Evolutionary conservation across 2,888 invertebrate genomes (phyloP).

Genomic region (Polydrusus pterygomalis): DNA sequence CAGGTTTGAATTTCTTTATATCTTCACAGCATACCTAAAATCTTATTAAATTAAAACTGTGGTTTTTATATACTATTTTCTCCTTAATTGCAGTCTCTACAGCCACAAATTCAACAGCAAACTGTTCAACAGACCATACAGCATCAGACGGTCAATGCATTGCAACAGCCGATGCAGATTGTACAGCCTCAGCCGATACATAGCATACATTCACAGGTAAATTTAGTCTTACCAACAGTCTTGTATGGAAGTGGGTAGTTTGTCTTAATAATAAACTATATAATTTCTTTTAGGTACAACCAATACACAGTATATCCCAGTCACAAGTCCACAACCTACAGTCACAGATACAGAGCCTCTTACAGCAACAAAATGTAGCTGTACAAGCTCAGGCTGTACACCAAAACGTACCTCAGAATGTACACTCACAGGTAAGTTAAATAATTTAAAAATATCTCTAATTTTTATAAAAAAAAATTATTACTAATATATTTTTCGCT

Average conservation of each 20-base stretch:
- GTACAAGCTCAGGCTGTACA: conserved; percentile 62
- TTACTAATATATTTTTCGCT: conserved; percentile 21
- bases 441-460: neutral
- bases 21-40: too few relatives aligned
- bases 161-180: conserved; percentile 69
- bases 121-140: conserved; percentile 69
- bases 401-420: conserved; percentile 59
- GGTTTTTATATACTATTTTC: neutral
- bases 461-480: neutral
- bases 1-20: too few relatives aligned
- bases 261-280: too few relatives aligned
- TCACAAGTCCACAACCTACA: conserved; percentile 67
- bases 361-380: conserved; percentile 63
- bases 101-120: conserved; percentile 69
- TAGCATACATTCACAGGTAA: conserved; percentile 65
- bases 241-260: neutral
- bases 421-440: conserved; percentile 56
- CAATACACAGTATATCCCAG: conserved; percentile 64
- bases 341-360: conserved; percentile 66
- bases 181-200: conserved; percentile 69
- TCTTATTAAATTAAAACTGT: too few relatives aligned
- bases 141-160: conserved; percentile 66
- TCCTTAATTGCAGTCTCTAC: conserved; percentile 61
- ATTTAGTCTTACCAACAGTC: neutral
- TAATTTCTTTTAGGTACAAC: conserved; percentile 56